Evolutionary conservation across 2,797 vertebrate genomes (phyloP), one percentile per base, ranked within the genome.

Genomic region (Phataginus tetradactyla): DNA sequence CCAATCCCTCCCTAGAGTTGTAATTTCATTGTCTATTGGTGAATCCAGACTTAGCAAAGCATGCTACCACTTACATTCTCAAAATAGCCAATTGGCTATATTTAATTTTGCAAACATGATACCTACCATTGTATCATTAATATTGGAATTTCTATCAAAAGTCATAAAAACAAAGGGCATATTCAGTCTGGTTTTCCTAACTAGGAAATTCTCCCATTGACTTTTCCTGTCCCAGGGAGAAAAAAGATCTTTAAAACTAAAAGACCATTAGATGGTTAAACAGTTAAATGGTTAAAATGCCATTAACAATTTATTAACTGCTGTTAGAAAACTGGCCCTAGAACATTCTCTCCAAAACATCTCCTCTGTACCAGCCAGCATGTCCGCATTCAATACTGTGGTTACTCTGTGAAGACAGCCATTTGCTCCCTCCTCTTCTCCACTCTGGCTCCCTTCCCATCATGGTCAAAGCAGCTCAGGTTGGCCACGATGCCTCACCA

Each of bases 101-200:
- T 55, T 95, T 88, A 12, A 72, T 61, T 95, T 72, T 92, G 53
- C 37, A 89, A 88, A 84, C 32, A 17, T 59, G 51, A 90, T 17
- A 57, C 2, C 53, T 86, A 66, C 12, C 21, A 84, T 71, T 64
- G 11, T 69, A 84, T 27, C 51, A 57, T 83, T 64, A 69, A 87
- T 37, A 59, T 0, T 49, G 34, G 15, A 37, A 92, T 80, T 61
- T 96, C 27, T 85, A 92, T 66, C 15, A 84, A 94, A 91, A 25
- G 32, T 86, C 17, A 86, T 6, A 74, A 69, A 69, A 75, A 77
- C 15, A 55, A 68, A 74, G 57, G 23, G 15, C 37, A 55, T 57
- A 69, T 37, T 68, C 61, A n/a, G 3, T 29, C 34, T 39, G 59
- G 27, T 77, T 84, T 86, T n/a, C 59, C 17, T 51, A 61, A 11